Evolutionary conservation across 1,140 invertebrate species (phyloP), one percentile per base, ranked within the genome.

Genomic region (Papilio machaon): DNA sequence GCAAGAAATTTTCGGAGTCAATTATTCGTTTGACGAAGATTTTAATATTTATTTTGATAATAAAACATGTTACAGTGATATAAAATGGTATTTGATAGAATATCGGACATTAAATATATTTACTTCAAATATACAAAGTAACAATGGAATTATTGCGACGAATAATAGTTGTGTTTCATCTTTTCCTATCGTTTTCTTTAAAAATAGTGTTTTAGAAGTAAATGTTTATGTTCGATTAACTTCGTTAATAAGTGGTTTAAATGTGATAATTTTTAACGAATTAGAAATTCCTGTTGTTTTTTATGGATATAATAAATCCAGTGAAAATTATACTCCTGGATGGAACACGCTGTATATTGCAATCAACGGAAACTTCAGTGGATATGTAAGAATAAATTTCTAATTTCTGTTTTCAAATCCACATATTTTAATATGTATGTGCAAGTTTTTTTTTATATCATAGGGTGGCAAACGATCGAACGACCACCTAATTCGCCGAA

Each of bases 41-140:
- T 70, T 70, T 35, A 70, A 70, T 70, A 35, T 15, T 17, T 70
- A 35, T 70, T 70, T 70, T 6, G 64, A 70, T 70, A 70, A 70
- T 6, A 70, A 35, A 70, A 35, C 13, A 17, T 70, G 64, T 70
- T 13, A 70, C 2, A 38, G 30, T 70, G 64, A 15, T 70, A 13
- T 4, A 70, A 70, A 70, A 38, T 70, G 64, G 64, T 15, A 70
- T 70, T 70, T 35, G 5, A 70, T 70, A 17, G 64, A 70, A 8
- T 70, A 70, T 70, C 64, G 35, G 5, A 70, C 3, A 5, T 35
- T 70, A 38, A 38, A 38, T 6, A 35, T 70, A 38, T 70, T 70
- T 17, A 35, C 64, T 70, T 1, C 13, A 15, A 38, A 38, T 13
- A 35, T 2, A 70, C 10, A 70, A 70, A 70, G 19, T 38, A 35